Evolutionary conservation across 2,888 invertebrate genomes (phyloP), one percentile per base, ranked within the genome.

Genomic region (Sturmia bella): DNA sequence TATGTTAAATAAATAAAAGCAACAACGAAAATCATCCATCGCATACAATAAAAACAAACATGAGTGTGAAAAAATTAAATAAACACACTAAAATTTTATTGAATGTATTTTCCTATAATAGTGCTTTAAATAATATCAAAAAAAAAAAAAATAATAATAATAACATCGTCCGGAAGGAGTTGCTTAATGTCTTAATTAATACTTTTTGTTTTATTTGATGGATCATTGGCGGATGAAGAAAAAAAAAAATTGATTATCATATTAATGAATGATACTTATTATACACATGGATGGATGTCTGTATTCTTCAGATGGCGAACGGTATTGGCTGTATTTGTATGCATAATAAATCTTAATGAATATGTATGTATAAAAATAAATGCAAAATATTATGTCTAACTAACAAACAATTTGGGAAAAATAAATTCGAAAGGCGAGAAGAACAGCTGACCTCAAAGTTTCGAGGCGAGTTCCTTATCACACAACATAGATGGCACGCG

Each of bases 61-160:
- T 19, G 32, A 69, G 72, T 66, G 78, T 50, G 52, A 68, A 79
- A 43, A 72, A 66, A 63, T 39, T 17, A 69, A 52, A 73, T 15
- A 66, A 57, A 70, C 66, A 73, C 45, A 37, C n/a, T 59, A 48
- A 69, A 69, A 37, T 32, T 64, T 19, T 59, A 78, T 69, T 66
- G 57, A 56, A 19, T 69, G 12, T 13, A 17, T 15, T 32, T 32
- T 32, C 32, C 11, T 56, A n/a, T n/a, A n/a, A n/a, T 19, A 12
- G 3, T 15, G 12, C 24, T n/a, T 27, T n/a, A 56, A 37, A 37
- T n/a, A 9, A 39, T 3, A n/a, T 41, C n/a, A 59, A 19, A 24
- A 59, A 21, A 2, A n/a, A 15, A 41, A 9, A 39, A 15, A 45
- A 15, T 43, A 17, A 45, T 15, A 45, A 15, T 7, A 15, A 17